These are phyloP conservation scores for Pampus argenteus DNA, from an alignment of 2,797 vertebrate genomes.

Conservation along the genomic window DNA sequence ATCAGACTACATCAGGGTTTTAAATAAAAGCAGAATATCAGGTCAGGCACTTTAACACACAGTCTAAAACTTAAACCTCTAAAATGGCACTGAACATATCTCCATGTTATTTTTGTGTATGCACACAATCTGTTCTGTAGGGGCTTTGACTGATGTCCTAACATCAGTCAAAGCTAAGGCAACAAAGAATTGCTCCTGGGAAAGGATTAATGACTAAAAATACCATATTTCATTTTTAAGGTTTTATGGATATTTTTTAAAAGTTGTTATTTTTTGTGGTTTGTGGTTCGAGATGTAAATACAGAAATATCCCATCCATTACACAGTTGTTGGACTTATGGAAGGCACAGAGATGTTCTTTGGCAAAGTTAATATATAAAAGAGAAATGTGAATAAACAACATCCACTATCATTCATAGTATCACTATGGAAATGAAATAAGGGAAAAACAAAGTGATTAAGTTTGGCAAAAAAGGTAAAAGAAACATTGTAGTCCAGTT, in stretches of 20 bases:
- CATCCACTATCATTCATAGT: not conserved
- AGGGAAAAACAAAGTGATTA: not conserved
- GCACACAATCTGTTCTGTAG: conserved; percentile 3
- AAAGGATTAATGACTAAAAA: not conserved
- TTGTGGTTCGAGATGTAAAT: not conserved
- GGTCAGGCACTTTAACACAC: not conserved
- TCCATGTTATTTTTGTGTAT: not conserved
- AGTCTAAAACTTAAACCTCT: not conserved
- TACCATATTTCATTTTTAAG: no score
- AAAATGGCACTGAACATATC: conserved; percentile 1
- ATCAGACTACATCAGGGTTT: not conserved
- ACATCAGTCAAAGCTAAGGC: not conserved
- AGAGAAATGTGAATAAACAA: no score
- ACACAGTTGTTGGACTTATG: not conserved
- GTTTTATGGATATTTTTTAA: no score
- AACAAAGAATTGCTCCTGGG: not conserved
- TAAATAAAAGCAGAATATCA: not conserved
- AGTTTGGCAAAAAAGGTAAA: not conserved
- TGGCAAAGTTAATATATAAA: no score
- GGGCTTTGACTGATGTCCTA: no score
- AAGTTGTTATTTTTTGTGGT: no score
- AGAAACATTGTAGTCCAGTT: not conserved
- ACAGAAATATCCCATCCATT: not conserved
- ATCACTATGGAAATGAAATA: not conserved
- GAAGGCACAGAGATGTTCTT: not conserved